Evolutionary conservation across 2,113 vertebrate species (phyloP).

Genomic region (Eptesicus fuscus): DNA sequence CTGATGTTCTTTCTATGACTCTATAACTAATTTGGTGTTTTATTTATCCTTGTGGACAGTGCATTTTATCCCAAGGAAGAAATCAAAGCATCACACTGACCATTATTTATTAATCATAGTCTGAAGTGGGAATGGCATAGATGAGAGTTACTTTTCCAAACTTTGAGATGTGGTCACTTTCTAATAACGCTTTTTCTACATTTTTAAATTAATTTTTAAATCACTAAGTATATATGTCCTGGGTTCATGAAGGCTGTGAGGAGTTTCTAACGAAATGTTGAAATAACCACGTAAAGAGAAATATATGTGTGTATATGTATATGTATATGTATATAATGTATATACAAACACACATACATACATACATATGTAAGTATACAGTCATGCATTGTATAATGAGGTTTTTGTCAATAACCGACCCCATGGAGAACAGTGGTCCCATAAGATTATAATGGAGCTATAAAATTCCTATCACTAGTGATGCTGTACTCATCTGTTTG

Average conservation of each 20-base stretch:
- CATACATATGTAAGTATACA: too few relatives aligned
- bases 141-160: not conserved
- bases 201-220: slow-evolving; percentile 19
- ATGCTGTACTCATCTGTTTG: not conserved
- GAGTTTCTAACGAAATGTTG: not conserved
- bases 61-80: not conserved
- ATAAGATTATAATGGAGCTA: not conserved
- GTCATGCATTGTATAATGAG: not conserved
- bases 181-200: not conserved
- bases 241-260: not conserved
- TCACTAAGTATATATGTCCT: not conserved
- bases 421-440: not conserved
- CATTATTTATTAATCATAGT: not conserved
- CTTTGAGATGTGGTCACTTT: not conserved
- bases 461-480: not conserved
- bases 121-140: not conserved
- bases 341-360: too few relatives aligned
- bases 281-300: not conserved
- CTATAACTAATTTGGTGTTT: not conserved
- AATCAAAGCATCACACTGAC: not conserved
- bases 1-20: not conserved
- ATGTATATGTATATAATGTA: not conserved
- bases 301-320: not conserved
- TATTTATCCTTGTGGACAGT: not conserved
- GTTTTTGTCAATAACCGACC: not conserved